Base-by-base conservation (phyloP, 1,140 invertebrate species). In the Theocolax elegans region DNA sequence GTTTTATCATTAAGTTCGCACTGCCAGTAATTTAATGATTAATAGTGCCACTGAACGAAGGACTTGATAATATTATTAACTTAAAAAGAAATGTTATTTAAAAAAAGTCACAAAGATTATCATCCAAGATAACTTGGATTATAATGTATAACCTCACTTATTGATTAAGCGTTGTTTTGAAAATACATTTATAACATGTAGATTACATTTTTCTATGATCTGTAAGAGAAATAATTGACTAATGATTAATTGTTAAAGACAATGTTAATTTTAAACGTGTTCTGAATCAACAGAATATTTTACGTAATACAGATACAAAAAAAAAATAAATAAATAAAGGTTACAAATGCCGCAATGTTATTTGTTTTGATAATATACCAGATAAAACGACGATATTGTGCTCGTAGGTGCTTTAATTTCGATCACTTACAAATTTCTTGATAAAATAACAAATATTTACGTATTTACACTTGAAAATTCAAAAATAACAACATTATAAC, bases 321-420 rank as follows among this genome's bases (percentile, higher is more conserved):
- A n/a, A n/a, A n/a, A n/a, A 42, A 49, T 12, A 68, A 69, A 69
- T 69, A 69, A 69, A 69, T 44, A 38, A 69, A 69, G 58, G 58
- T 69, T 69, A 69, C 17, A 62, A 51, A 44, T 69, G 62, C 15
- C 15, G 27, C 38, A 58, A 38, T 69, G 25, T 69, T 69, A 54
- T 69, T 67, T 63, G 62, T 38, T 54, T 69, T 46, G 15, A 67
- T 31, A 31, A 46, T 19, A 23, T 58, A 46, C 53, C 48, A 35
- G 8, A 66, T 8, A 51, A 66, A 40, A 35, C n/a, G 53, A 44
- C 17, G 35, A 8, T 27, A 46, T 31, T 66, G 23, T 19, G 3
- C 21, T 42, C 17, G 9, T 1, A 8, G 35, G 17, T 8, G 27
- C 42, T 29, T 42, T 44, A 42, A 21, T 27, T 62, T 35, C 42